Evolutionary conservation across 92 coral and sea anemone genomes (phyloP), one percentile per base, ranked within the genome.

Genomic region (Chrysogorgia sp.): DNA sequence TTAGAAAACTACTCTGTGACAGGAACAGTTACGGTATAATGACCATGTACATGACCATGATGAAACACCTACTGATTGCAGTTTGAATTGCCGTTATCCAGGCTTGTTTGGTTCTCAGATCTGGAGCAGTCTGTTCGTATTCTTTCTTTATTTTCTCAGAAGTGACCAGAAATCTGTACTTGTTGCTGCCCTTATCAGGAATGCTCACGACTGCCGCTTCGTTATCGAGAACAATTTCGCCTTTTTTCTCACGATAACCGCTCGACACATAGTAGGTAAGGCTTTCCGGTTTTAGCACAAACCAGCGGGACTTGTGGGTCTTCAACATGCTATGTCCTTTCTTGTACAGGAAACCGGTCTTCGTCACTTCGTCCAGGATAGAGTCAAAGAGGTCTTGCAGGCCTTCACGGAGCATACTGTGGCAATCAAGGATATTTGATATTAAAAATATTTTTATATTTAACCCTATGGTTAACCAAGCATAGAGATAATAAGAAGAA

Each of bases 81-180:
- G 88, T 89, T 65, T 93, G 97, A 57, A 93, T 76, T 23, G 91
- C 89, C 0, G 91, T 84, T 61, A 93, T 83, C 97, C 97, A 93
- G 41, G 91, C 97, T 83, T 90, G 97, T 24, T 87, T 88, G 19
- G 96, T 88, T 55, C 92, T 82, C 71, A 86, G 92, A 82, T 93
- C 97, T 45, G 86, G 89, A 20, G 92, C 91, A 64, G 87, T 96
- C 60, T 90, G 70, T 58, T 93, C 97, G 61, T 84, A 93, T 3
- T 71, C 57, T 43, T 85, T 91, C 67, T 86, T 87, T 0, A 88
- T 84, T 17, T 79, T 83, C 4, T 93, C 92, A 72, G 96, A 93
- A 34, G 84, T 87, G 23, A 93, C 87, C 57, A 34, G 64, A 68
- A 93, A 90, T 37, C 92, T 75, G 56, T 85, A 93, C 78, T 82